Conservation (phyloP, 2,888 invertebrate species). For the Conomelus anceps region DNA sequence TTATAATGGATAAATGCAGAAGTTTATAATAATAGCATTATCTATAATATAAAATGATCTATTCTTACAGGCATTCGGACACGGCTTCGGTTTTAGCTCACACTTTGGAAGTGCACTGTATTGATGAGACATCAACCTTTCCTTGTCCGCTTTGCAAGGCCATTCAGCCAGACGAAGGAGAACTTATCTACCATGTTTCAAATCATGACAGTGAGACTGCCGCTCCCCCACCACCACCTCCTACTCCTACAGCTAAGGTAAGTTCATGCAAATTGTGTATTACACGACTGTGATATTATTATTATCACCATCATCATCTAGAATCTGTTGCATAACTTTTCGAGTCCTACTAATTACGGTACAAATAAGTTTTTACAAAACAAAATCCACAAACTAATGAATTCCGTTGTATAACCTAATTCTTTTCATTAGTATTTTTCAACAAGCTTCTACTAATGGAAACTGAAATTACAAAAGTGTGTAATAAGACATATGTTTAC, state of each 20-base stretch:
- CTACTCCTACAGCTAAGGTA: not conserved
- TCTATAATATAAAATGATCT: not conserved
- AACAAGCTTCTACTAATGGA: no score
- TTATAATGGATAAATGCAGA: not conserved
- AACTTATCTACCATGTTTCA: not conserved
- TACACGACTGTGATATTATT: no score
- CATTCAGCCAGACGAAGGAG: slow-evolving; percentile 6
- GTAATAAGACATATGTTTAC: no score
- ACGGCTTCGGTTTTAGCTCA: not conserved
- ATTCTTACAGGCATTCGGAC: not conserved
- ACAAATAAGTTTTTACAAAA: no score
- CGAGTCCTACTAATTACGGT: no score
- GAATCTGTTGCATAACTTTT: no score
- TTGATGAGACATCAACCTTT: not conserved
- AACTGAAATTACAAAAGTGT: no score
- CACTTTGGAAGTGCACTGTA: not conserved
- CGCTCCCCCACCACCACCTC: not conserved
- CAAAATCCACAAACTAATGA: no score
- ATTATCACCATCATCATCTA: no score
- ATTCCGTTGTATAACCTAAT: no score
- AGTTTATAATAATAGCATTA: not conserved
- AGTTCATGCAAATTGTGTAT: not conserved
- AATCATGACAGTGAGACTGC: not conserved
- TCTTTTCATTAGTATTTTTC: no score
- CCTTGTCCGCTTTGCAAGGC: slow-evolving; percentile 11